phyloP scores from a whole-genome alignment of 2,113 vertebrate genomes.

The Rhadina sibilatrix region DNA sequence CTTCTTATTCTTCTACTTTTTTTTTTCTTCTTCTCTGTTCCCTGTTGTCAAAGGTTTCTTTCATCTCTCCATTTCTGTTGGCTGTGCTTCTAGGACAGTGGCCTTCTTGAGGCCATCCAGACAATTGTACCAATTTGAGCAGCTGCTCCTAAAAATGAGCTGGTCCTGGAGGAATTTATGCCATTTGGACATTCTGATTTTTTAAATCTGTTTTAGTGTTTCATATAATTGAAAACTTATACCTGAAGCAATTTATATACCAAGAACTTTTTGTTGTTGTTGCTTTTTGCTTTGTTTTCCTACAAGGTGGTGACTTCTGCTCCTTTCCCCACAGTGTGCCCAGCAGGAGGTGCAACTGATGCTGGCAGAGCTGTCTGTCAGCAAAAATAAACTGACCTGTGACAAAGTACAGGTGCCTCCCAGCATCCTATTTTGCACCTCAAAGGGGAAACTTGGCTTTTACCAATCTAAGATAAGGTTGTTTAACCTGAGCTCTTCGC shows the following conservation, averaged over 20 bases:
- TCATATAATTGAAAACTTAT: not conserved
- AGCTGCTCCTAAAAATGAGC: not conserved
- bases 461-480: not conserved
- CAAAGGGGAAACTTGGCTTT: not conserved
- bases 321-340: conserved; percentile 41
- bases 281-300: not conserved
- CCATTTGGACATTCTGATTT: not conserved
- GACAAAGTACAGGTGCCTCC: conserved; percentile 71
- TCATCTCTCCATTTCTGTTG: not conserved
- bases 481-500: not conserved
- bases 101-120: not conserved
- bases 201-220: not conserved
- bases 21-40: not conserved
- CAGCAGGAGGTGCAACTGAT: conserved; percentile 67
- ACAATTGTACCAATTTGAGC: not conserved
- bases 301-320: not conserved
- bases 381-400: conserved; percentile 74
- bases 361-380: conserved; percentile 69
- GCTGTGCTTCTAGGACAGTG: not conserved
- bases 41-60: not conserved
- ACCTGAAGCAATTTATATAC: not conserved
- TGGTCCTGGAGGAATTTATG: not conserved
- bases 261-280: not conserved
- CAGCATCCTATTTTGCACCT: not conserved
- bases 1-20: not conserved